phyloP scores from a whole-genome alignment of 2,888 invertebrate species.

The Xestia ashworthii region DNA sequence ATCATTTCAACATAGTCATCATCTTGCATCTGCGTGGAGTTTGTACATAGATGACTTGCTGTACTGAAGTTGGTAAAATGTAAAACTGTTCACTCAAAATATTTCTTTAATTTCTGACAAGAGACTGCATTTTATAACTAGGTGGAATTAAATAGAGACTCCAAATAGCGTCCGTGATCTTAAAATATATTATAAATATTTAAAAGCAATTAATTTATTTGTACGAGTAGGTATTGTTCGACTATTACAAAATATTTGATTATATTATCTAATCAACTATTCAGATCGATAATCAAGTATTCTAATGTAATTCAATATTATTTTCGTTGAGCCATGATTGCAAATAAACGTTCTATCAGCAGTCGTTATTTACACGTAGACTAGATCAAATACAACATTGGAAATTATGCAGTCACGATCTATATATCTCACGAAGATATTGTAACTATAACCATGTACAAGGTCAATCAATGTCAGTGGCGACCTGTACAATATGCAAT shows the following conservation, averaged over 20 bases:
- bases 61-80: conserved; percentile 1
- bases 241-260: conserved; percentile 34
- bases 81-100: not conserved
- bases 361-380: conserved; percentile 10
- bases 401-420: conserved; percentile 41
- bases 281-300: conserved; percentile 44
- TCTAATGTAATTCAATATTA: conserved; percentile 25
- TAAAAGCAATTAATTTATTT: conserved; percentile 39
- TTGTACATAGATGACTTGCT: conserved; percentile 22
- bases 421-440: conserved; percentile 34
- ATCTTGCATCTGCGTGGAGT: conserved; percentile 26
- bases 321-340: conserved; percentile 26
- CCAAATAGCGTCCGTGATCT: conserved; percentile 28
- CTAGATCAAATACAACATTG: conserved; percentile 33
- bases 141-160: conserved; percentile 2
- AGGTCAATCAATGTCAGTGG: conserved; percentile 61
- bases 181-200: conserved; percentile 24
- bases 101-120: not conserved
- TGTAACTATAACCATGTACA: conserved; percentile 42
- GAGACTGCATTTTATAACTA: not conserved
- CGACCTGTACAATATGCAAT: conserved; percentile 52
- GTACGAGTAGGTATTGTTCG: too few species aligned
- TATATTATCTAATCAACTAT: conserved; percentile 51
- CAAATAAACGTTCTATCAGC: conserved; percentile 14
- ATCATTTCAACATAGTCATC: conserved; percentile 51